A percentile compares a stretch with the other conserved stretches of the same genome.
Evolutionary conservation across 2,888 invertebrate genomes (phyloP).

Genomic region (Erebia epiphron): DNA sequence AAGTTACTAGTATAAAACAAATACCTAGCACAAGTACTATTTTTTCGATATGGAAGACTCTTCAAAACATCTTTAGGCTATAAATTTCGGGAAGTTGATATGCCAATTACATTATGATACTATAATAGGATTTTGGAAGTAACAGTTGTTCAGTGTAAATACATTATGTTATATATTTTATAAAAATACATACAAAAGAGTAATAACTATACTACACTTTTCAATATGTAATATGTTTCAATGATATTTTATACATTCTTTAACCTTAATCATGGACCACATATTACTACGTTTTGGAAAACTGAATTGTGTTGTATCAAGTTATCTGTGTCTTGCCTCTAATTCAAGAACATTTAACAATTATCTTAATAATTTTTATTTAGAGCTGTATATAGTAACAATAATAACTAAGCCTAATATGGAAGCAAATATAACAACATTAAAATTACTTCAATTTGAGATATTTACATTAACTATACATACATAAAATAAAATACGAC

Average conservation of each 20-base stretch:
- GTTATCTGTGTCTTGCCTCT: slow-evolving; percentile 41
- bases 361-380: slow-evolving; percentile 49
- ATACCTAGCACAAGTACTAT: slow-evolving; percentile 74
- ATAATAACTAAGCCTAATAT: slow-evolving; percentile 68
- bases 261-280: slow-evolving; percentile 68
- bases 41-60: slow-evolving; percentile 83
- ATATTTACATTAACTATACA: slow-evolving; percentile 74
- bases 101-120: slow-evolving; percentile 77
- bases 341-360: slow-evolving; percentile 52
- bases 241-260: slow-evolving; percentile 74
- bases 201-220: slow-evolving; percentile 66
- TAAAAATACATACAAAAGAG: slow-evolving; percentile 80
- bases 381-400: slow-evolving; percentile 69
- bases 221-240: slow-evolving; percentile 75
- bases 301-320: slow-evolving; percentile 28
- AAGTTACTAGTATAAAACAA: slow-evolving; percentile 58
- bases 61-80: slow-evolving; percentile 66
- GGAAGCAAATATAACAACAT: slow-evolving; percentile 78
- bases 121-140: slow-evolving; percentile 68
- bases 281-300: slow-evolving; percentile 41
- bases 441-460: slow-evolving; percentile 67
- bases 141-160: slow-evolving; percentile 75
- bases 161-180: slow-evolving; percentile 77
- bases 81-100: slow-evolving; percentile 81
- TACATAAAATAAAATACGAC: slow-evolving; percentile 53